Evolutionary conservation across 37 sponge, comb jelly and placozoan genomes (phyloP), one percentile per base, ranked within the genome.

Genomic region (Axinella damicornis): DNA sequence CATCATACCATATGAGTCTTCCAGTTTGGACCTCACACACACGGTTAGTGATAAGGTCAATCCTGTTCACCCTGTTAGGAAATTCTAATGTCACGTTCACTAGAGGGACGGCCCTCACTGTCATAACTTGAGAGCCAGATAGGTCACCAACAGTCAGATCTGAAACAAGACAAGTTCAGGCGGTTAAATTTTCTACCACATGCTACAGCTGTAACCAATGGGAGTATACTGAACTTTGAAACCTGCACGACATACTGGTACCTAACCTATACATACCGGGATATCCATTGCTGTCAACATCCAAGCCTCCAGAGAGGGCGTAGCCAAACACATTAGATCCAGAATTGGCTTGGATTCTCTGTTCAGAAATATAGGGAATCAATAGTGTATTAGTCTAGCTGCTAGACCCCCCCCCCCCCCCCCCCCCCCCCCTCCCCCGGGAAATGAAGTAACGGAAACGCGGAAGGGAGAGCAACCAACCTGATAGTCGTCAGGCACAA

Each of bases 211-310:
- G n/a, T n/a, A n/a, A n/a, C n/a, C n/a, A n/a, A n/a, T n/a, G n/a
- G n/a, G n/a, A n/a, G n/a, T n/a, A n/a, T n/a, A n/a, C n/a, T n/a
- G n/a, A n/a, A n/a, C n/a, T n/a, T n/a, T n/a, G n/a, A n/a, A n/a
- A 46, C 4, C 9, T 27, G 46, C 46, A 46, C 46, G n/a, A n/a
- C n/a, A n/a, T n/a, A n/a, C n/a, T n/a, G n/a, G n/a, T n/a, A n/a
- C n/a, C n/a, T n/a, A n/a, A n/a, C n/a, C n/a, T n/a, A n/a, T 46
- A 62, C 11, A 13, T 68, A 87, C 83, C 89, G 67, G 89, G 81
- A 62, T 88, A 92, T 25, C 81, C 70, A 62, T 92, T 92, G 72
- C 64, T 52, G 34, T 92, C 93, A 88, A 92, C 53, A 34, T 92
- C 89, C 20, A 76, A 33, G 22, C 77, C 78, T 14, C 89, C 89